Evolutionary conservation across 2,888 invertebrate species (phyloP).

Genomic region (Leucozona laternaria): DNA sequence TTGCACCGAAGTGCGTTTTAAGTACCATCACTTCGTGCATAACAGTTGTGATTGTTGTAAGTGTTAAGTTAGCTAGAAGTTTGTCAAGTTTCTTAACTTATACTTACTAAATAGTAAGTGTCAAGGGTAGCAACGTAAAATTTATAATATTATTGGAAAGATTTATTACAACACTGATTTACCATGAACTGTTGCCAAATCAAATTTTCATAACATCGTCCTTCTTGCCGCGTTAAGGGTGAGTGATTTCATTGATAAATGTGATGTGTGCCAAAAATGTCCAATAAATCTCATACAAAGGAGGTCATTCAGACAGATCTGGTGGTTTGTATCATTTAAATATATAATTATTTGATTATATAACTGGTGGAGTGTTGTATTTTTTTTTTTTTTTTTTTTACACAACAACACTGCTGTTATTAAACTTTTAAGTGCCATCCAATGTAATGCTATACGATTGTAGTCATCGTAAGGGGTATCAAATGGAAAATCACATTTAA

Average conservation of each 20-base stretch:
- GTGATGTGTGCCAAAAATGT: constrained; percentile 61
- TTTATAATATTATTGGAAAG: neutral
- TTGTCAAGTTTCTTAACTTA: neutral
- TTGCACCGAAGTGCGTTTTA: constrained; percentile 1
- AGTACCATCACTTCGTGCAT: neutral
- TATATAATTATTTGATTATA: constrained; percentile 36
- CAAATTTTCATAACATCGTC: constrained; percentile 44
- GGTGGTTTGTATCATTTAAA: constrained; percentile 40
- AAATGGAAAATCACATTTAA: neutral
- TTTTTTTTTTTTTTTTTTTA: too few relatives aligned
- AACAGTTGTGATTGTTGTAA: constrained; percentile 16
- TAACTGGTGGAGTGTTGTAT: neutral
- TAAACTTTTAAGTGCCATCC: constrained; percentile 27
- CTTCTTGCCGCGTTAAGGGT: constrained; percentile 16
- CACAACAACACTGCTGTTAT: neutral
- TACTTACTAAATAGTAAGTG: neutral
- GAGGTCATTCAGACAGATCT: constrained; percentile 57
- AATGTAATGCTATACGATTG: constrained; percentile 18
- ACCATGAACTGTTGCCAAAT: constrained; percentile 58
- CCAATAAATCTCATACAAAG: constrained; percentile 55
- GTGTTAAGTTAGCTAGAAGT: neutral
- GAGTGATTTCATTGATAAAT: constrained; percentile 31
- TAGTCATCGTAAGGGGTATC: neutral
- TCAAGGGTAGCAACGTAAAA: neutral
- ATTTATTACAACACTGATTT: constrained; percentile 52